Conservation (phyloP, 2,888 invertebrate genomes). For the Himalopsyche kuldschensis region DNA sequence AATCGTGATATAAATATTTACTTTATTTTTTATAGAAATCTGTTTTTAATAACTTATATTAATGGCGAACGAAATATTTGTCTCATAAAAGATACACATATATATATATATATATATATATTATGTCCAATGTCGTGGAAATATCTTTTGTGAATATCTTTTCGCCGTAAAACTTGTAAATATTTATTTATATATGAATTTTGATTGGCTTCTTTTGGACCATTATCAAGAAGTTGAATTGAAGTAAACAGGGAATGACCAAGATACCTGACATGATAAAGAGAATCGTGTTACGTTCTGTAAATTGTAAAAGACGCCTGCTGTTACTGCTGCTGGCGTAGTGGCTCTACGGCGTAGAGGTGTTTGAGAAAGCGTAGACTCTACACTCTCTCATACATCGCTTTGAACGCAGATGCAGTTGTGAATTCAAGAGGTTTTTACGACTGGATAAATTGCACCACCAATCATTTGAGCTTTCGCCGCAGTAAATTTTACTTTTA, state of each 20-base stretch:
- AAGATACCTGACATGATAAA: neutral
- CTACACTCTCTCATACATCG: neutral
- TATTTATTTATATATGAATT: neutral
- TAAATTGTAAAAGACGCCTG: neutral
- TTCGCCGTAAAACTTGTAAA: neutral
- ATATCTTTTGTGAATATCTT: neutral
- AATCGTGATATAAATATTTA: too few species aligned
- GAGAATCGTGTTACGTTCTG: neutral
- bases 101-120: too few species aligned
- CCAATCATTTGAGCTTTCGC: conserved; percentile 28
- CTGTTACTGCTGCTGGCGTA: neutral
- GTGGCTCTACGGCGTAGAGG: neutral
- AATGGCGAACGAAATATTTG: too few species aligned
- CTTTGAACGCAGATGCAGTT: conserved; percentile 21
- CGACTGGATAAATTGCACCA: conserved; percentile 30
- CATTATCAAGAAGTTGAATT: neutral
- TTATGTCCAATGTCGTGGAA: too few species aligned
- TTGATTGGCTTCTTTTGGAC: neutral
- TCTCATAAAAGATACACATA: too few species aligned
- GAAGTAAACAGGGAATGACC: neutral
- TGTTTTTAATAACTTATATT: too few species aligned
- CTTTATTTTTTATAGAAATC: too few species aligned
- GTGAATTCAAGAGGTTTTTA: conserved; percentile 25
- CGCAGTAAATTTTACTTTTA: conserved; percentile 26
- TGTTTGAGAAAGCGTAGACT: neutral